phyloP scores from a whole-genome alignment of 2,113 vertebrate genomes.

The Nothocercus nigrocapillus region DNA sequence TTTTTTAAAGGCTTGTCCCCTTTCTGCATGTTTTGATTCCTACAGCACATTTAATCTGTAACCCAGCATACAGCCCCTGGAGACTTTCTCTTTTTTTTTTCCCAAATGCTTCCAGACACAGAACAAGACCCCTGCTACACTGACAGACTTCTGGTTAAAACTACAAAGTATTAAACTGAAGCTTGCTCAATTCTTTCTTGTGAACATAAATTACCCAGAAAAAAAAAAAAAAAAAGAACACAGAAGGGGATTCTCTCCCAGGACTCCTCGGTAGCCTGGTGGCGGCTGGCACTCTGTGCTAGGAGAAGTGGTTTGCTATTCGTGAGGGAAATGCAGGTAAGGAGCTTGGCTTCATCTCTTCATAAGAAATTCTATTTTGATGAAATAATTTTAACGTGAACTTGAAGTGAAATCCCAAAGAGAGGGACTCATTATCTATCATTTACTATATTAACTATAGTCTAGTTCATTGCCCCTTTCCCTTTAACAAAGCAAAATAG shows the following conservation, averaged over 20 bases:
- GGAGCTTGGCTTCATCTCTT: neutral
- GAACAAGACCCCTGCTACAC: neutral
- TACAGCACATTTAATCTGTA: neutral
- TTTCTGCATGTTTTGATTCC: neutral
- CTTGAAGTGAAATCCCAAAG: neutral
- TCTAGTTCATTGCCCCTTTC: neutral
- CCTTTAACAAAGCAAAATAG: neutral
- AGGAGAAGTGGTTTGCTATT: neutral
- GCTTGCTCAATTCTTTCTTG: neutral
- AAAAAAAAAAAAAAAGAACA: neutral
- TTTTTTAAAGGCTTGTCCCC: neutral
- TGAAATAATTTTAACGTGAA: neutral
- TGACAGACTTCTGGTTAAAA: neutral
- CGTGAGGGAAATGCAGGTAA: neutral
- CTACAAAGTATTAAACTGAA: neutral
- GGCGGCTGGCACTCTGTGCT: neutral
- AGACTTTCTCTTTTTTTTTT: neutral
- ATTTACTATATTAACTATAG: neutral
- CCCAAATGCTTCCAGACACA: neutral
- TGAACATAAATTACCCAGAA: neutral
- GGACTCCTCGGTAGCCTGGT: accelerated
- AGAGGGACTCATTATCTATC: neutral
- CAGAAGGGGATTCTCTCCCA: neutral
- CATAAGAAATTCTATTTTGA: neutral
- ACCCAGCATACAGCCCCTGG: neutral